These are phyloP conservation scores for Prosopocoilus inquinatus DNA, from an alignment of 2,888 invertebrate species.

Conservation along the genomic window DNA sequence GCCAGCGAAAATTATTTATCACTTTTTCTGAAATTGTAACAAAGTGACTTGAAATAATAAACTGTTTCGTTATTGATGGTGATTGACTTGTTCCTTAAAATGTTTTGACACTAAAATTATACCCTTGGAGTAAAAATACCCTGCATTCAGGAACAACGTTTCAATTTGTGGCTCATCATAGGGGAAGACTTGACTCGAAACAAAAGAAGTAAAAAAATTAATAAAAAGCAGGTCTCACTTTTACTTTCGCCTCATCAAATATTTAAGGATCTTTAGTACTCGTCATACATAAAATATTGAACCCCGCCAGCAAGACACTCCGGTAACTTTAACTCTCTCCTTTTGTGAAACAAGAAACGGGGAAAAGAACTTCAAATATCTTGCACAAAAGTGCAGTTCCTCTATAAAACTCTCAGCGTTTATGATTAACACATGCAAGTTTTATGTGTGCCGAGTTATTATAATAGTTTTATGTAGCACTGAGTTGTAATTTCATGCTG, in stretches of 20 bases:
- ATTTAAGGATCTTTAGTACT: background rate
- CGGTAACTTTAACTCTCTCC: background rate
- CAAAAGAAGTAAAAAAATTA: constrained; percentile 2
- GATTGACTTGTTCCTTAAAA: no score
- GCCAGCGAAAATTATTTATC: no score
- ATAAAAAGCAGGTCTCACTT: background rate
- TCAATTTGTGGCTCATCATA: background rate
- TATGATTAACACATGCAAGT: constrained; percentile 5
- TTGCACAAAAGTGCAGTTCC: constrained; percentile 4
- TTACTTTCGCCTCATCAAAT: constrained; percentile 2
- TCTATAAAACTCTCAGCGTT: constrained; percentile 5
- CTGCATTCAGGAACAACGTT: no score
- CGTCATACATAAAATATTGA: constrained; percentile 1
- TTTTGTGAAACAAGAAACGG: constrained; percentile 1
- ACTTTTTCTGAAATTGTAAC: no score
- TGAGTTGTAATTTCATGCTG: constrained; percentile 1
- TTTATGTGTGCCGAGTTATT: constrained; percentile 3
- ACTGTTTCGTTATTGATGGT: no score
- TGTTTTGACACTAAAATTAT: no score
- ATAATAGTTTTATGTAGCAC: constrained; percentile 2
- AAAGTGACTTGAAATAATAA: no score
- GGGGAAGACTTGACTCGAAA: background rate
- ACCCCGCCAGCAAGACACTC: background rate
- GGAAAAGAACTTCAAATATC: constrained; percentile 1
- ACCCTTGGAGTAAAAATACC: no score